These are phyloP conservation scores for Microtus richardsoni DNA, from an alignment of 2,113 vertebrate species.

Conservation along the genomic window DNA sequence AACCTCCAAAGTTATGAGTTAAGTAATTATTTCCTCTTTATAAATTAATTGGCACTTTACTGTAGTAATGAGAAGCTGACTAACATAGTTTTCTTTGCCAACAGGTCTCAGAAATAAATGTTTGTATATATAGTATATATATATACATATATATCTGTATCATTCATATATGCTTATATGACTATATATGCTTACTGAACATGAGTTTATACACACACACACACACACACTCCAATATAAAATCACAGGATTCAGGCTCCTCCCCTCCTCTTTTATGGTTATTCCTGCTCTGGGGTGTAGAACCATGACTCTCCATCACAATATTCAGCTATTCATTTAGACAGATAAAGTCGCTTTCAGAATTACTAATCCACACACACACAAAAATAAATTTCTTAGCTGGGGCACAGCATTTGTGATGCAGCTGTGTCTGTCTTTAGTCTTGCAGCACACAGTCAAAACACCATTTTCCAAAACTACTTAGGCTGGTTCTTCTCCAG, in stretches of 20 bases:
- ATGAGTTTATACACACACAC: not conserved
- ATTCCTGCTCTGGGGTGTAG: constrained; percentile 3
- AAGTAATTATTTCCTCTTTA: not conserved
- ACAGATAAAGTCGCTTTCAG: constrained; percentile 15
- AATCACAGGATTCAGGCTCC: not conserved
- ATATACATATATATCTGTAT: not conserved
- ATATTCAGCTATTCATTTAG: not conserved
- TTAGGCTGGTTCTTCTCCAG: not conserved
- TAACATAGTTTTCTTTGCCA: not conserved
- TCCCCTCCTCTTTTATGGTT: not conserved
- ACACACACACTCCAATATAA: not conserved
- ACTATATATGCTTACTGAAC: not conserved
- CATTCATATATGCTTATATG: not conserved
- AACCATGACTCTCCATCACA: not conserved
- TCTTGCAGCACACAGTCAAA: not conserved
- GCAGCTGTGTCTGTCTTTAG: constrained; percentile 18
- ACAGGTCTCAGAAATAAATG: constrained; percentile 14
- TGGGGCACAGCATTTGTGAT: not conserved
- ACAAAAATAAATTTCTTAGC: constrained; percentile 32
- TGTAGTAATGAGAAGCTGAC: not conserved
- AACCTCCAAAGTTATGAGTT: not conserved
- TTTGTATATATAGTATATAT: not conserved
- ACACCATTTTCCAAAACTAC: not conserved
- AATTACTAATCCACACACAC: not conserved
- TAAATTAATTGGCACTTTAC: not conserved